Evolutionary conservation across 1,140 invertebrate genomes (phyloP), one percentile per base, ranked within the genome.

Genomic region (Copidosoma floridanum): DNA sequence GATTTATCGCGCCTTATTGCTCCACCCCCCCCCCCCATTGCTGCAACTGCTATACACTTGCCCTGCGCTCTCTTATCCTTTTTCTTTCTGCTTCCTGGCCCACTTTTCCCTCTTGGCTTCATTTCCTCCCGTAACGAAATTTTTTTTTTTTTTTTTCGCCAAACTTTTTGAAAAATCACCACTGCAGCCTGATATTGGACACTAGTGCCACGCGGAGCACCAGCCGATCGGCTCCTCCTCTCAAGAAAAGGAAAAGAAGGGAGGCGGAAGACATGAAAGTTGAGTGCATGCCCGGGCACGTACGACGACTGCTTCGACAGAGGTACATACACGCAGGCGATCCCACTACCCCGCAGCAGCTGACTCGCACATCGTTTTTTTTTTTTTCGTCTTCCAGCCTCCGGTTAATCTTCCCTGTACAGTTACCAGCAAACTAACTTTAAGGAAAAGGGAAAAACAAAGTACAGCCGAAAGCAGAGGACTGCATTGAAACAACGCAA

Each of bases 1-100:
- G 75, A 77, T 78, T 77, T 78, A 78, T 71, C 64, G 47, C 46
- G 37, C 60, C 69, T 72, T 77, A 78, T 77, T 72, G 73, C 66
- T 61, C 48, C 26, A 37, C 16, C 54, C 57, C 50, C 61, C 48
- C 61, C 64, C 62, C 68, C 66, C 43, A 50, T 56, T 47, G n/a
- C 27, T 10, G 12, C 23, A 18, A 38, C 51, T 40, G 26, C n/a
- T n/a, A n/a, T n/a, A n/a, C n/a, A n/a, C n/a, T n/a, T n/a, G n/a
- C n/a, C n/a, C n/a, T n/a, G n/a, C n/a, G n/a, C n/a, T n/a, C n/a
- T n/a, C n/a, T n/a, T n/a, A n/a, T n/a, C n/a, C n/a, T n/a, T n/a
- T n/a, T n/a, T n/a, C n/a, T n/a, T n/a, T n/a, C n/a, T n/a, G n/a
- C n/a, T n/a, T n/a, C n/a, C n/a, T n/a, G n/a, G n/a, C n/a, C n/a